These are phyloP conservation scores for Xyliphius kryptos DNA, from an alignment of 2,113 vertebrate genomes.

Conservation along the genomic window DNA sequence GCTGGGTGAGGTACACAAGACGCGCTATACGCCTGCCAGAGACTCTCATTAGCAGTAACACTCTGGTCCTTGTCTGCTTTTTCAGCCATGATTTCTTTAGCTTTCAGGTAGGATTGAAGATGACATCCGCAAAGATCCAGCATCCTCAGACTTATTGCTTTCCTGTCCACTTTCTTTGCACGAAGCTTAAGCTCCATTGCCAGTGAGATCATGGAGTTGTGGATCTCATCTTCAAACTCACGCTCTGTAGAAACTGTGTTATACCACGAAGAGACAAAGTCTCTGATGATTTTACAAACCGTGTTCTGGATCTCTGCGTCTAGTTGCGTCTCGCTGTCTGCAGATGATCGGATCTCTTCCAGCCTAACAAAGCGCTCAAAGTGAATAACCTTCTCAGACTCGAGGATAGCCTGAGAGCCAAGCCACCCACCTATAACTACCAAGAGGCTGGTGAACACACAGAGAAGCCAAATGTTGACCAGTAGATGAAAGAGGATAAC, in stretches of 20 bases:
- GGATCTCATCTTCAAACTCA: conserved; percentile 74
- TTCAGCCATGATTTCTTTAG: conserved; percentile 51
- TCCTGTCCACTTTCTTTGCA: conserved; percentile 61
- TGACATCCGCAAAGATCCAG: conserved; percentile 77
- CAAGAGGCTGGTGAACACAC: conserved; percentile 71
- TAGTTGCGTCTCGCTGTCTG: conserved; percentile 54
- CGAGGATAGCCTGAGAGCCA: conserved; percentile 59
- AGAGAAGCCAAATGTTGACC: conserved; percentile 78
- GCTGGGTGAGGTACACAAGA: conserved; percentile 63
- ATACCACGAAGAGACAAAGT: conserved; percentile 92
- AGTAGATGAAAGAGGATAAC: conserved; percentile 76
- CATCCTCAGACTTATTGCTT: conserved; percentile 64
- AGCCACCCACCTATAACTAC: conserved; percentile 77
- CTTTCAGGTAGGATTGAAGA: conserved; percentile 75
- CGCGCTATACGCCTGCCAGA: conserved; percentile 74
- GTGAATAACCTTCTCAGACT: conserved; percentile 63
- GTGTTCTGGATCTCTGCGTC: conserved; percentile 71
- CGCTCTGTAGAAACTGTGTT: conserved; percentile 70
- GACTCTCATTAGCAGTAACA: not conserved
- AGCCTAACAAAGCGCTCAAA: conserved; percentile 78
- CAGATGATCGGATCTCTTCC: conserved; percentile 42
- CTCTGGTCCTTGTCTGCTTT: not conserved
- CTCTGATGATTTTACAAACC: conserved; percentile 78
- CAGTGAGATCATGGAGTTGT: conserved; percentile 75
- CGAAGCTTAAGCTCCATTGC: conserved; percentile 70